These are phyloP conservation scores for Baccha elongata DNA, from an alignment of 2,888 invertebrate genomes.

Conservation along the genomic window DNA sequence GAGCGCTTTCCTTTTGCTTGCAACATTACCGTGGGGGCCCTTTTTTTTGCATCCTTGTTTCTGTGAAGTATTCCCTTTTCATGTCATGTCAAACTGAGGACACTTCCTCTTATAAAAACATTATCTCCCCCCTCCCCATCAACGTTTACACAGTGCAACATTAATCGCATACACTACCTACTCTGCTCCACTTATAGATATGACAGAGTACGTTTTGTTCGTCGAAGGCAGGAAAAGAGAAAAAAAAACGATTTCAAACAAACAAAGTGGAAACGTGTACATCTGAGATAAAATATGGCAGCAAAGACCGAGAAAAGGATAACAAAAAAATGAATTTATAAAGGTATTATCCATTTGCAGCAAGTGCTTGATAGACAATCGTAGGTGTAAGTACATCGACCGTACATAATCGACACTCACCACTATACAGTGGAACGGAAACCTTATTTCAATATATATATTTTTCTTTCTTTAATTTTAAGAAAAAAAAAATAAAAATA, in stretches of 20 bases:
- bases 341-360: slow-evolving; percentile 13
- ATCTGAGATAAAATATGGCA: slow-evolving; percentile 29
- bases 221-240: slow-evolving; percentile 30
- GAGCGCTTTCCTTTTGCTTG: slow-evolving; percentile 34
- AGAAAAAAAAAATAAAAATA: too few relatives aligned
- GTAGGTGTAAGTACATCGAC: slow-evolving; percentile 32
- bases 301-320: slow-evolving; percentile 36
- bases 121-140: not conserved
- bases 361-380: slow-evolving; percentile 19
- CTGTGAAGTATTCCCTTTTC: slow-evolving; percentile 54
- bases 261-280: slow-evolving; percentile 42
- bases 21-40: not conserved
- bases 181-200: slow-evolving; percentile 58
- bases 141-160: not conserved
- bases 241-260: not conserved
- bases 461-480: too few relatives aligned
- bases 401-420: slow-evolving; percentile 8
- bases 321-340: not conserved
- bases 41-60: slow-evolving; percentile 25
- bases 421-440: not conserved
- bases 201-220: slow-evolving; percentile 64
- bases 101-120: slow-evolving; percentile 33
- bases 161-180: slow-evolving; percentile 44
- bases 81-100: slow-evolving; percentile 49
- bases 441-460: too few relatives aligned